phyloP scores from a whole-genome alignment of 2,888 invertebrate species.

The Hypena proboscidalis region DNA sequence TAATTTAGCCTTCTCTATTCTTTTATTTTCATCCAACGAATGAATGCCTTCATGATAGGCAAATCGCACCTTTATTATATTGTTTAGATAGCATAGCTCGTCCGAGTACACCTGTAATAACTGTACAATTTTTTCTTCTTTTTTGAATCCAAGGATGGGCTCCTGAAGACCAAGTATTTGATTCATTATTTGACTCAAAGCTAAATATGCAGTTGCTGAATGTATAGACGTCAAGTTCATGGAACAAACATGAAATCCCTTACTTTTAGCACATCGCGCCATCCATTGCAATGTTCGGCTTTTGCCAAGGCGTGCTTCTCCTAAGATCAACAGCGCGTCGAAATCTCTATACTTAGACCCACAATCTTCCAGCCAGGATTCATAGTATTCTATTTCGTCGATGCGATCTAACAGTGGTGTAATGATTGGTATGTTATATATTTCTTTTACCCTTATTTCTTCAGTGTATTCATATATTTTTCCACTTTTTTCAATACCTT shows the following conservation, averaged over 20 bases:
- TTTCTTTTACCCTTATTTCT: conserved; percentile 72
- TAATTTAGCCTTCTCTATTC: conserved; percentile 66
- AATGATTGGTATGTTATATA: conserved; percentile 71
- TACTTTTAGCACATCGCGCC: conserved; percentile 62
- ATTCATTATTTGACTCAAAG: conserved; percentile 73
- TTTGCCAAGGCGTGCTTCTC: conserved; percentile 85
- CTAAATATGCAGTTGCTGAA: conserved; percentile 72
- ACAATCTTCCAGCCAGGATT: conserved; percentile 62
- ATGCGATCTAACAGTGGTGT: conserved; percentile 78
- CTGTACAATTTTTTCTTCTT: conserved; percentile 72
- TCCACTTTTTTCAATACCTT: conserved; percentile 79
- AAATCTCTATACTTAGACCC: conserved; percentile 59
- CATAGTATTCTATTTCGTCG: conserved; percentile 77
- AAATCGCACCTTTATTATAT: conserved; percentile 80
- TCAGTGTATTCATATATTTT: conserved; percentile 86
- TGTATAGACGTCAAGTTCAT: conserved; percentile 70
- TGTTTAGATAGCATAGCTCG: conserved; percentile 84
- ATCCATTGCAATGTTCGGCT: conserved; percentile 83
- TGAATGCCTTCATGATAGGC: conserved; percentile 74
- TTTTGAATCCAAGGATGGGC: conserved; percentile 65
- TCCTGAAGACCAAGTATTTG: conserved; percentile 68
- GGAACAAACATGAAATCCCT: conserved; percentile 52
- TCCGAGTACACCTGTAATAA: conserved; percentile 61
- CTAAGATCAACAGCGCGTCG: conserved; percentile 84
- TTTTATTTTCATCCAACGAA: conserved; percentile 60